A percentile compares a stretch with the other conserved stretches of the same genome.
phyloP scores from a whole-genome alignment of 2,797 vertebrate species.

The Sebastes hubbsi region DNA sequence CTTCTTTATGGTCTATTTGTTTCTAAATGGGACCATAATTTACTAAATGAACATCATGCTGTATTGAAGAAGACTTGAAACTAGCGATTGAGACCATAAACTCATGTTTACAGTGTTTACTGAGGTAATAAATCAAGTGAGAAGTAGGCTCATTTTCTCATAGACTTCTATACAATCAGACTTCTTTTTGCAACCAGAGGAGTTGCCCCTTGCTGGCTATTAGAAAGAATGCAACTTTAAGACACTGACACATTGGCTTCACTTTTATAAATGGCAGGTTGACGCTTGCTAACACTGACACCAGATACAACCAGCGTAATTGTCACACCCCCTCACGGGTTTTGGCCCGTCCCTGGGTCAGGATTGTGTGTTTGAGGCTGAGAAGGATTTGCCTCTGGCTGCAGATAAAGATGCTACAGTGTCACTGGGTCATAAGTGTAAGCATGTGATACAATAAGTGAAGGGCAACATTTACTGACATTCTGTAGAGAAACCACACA shows the following conservation, averaged over 20 bases:
- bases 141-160: too few relatives aligned
- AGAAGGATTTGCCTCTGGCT: constrained; percentile 1
- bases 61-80: too few relatives aligned
- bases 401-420: constrained; percentile 1
- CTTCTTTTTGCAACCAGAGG: neutral
- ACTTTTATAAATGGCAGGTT: neutral
- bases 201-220: neutral
- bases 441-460: neutral
- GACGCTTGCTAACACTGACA: neutral
- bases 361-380: neutral
- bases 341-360: neutral
- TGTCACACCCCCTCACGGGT: neutral
- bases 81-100: too few relatives aligned
- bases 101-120: too few relatives aligned
- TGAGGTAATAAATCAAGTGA: too few relatives aligned
- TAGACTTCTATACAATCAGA: too few relatives aligned
- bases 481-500: neutral
- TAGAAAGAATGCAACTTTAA: neutral
- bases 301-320: neutral
- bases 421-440: neutral
- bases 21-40: too few relatives aligned
- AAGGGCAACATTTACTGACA: constrained; percentile 1
- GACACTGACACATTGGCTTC: neutral
- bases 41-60: too few relatives aligned
- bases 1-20: too few relatives aligned